A percentile compares a stretch with the other conserved stretches of the same genome.
Conservation (phyloP, 1,140 invertebrate genomes). For the Maniola jurtina region DNA sequence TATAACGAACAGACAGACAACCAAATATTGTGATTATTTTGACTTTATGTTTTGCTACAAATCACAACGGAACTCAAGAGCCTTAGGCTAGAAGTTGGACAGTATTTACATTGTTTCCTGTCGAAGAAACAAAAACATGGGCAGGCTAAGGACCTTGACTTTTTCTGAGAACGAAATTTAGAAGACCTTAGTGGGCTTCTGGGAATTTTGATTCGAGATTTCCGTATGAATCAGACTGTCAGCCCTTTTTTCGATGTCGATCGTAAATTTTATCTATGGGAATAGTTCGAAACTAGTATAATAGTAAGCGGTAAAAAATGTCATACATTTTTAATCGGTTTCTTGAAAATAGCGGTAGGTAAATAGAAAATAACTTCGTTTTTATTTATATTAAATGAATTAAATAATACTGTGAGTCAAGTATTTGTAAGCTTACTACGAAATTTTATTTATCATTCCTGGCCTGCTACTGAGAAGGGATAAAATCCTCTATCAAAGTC, state of each 20-base stretch:
- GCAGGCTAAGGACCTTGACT: slow-evolving; percentile 26
- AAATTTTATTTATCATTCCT: too few species aligned
- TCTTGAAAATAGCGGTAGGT: neutral
- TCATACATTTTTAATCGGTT: neutral
- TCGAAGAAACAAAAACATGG: slow-evolving; percentile 23
- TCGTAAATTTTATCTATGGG: neutral
- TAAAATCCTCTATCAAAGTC: too few species aligned
- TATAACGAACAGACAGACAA: too few species aligned
- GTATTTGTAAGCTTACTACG: too few species aligned
- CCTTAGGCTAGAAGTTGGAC: slow-evolving; percentile 11
- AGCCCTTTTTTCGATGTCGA: neutral
- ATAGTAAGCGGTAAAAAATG: neutral
- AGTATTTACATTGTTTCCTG: slow-evolving; percentile 27
- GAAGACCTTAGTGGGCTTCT: slow-evolving; percentile 28
- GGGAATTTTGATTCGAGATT: slow-evolving; percentile 29
- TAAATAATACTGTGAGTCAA: too few species aligned
- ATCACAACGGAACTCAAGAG: neutral
- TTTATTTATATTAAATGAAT: too few species aligned
- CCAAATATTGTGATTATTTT: too few species aligned
- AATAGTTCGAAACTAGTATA: neutral
- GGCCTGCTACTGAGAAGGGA: too few species aligned
- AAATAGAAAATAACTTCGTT: too few species aligned
- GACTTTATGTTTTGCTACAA: too few species aligned
- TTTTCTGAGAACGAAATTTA: slow-evolving; percentile 30
- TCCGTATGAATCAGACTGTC: slow-evolving; percentile 24